These are phyloP conservation scores for Ochlodes sylvanus DNA, from an alignment of 2,888 invertebrate genomes.

Conservation along the genomic window DNA sequence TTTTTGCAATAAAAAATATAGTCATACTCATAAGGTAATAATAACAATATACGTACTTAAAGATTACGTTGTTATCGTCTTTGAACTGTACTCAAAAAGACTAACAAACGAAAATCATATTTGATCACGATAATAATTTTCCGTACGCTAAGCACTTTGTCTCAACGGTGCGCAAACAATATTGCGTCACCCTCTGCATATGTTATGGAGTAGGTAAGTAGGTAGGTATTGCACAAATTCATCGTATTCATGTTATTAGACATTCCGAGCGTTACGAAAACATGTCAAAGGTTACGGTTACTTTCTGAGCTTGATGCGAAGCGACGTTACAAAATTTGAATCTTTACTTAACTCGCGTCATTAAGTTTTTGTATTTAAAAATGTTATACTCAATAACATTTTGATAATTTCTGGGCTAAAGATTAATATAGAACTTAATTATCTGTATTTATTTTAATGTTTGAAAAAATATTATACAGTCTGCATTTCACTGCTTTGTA, in stretches of 20 bases:
- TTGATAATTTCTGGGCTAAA: too few species aligned
- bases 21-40: too few species aligned
- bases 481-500: too few species aligned
- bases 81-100: not conserved
- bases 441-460: too few species aligned
- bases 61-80: not conserved
- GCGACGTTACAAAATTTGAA: slow-evolving; percentile 40
- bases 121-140: not conserved
- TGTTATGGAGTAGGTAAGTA: slow-evolving; percentile 15
- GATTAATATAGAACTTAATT: too few species aligned
- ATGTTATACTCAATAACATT: slow-evolving; percentile 11
- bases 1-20: too few species aligned
- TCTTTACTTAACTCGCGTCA: slow-evolving; percentile 2
- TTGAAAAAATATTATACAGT: too few species aligned
- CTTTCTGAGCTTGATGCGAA: slow-evolving; percentile 33
- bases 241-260: slow-evolving; percentile 24
- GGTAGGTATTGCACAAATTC: slow-evolving; percentile 13
- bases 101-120: not conserved
- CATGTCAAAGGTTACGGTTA: slow-evolving; percentile 44
- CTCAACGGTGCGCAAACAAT: not conserved
- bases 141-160: slow-evolving; percentile 1
- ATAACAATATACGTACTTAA: too few species aligned
- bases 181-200: slow-evolving; percentile 22
- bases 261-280: slow-evolving; percentile 38
- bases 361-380: not conserved